Evolutionary conservation across 2,888 invertebrate species (phyloP).

Genomic region (Copidosoma aretas): DNA sequence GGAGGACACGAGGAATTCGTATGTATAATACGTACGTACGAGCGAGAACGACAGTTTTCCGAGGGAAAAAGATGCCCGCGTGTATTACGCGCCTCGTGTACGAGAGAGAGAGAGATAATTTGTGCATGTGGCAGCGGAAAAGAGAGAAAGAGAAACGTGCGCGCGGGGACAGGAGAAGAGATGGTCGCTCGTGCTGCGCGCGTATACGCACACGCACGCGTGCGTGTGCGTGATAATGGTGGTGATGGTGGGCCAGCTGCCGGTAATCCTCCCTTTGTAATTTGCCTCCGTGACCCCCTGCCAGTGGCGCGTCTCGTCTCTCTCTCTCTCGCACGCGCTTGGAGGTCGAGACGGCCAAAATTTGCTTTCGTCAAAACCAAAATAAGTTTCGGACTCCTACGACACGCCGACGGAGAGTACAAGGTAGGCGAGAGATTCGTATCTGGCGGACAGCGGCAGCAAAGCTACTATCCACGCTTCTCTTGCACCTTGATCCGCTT

Average conservation of each 20-base stretch:
- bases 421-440: conserved; percentile 34
- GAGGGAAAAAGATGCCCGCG: too few relatives aligned
- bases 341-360: conserved; percentile 2
- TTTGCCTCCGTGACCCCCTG: conserved; percentile 59
- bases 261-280: conserved; percentile 63
- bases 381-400: conserved; percentile 8
- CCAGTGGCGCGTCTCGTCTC: conserved; percentile 53
- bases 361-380: conserved; percentile 29
- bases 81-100: too few relatives aligned
- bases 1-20: neutral
- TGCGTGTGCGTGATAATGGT: too few relatives aligned
- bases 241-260: conserved; percentile 59
- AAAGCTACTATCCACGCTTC: neutral
- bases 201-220: too few relatives aligned
- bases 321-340: neutral
- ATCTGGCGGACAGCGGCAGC: conserved; percentile 18
- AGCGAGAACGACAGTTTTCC: neutral
- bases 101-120: conserved; percentile 17
- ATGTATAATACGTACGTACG: too few relatives aligned
- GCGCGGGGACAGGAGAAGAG: conserved; percentile 40
- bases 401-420: neutral
- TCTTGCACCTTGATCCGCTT: neutral
- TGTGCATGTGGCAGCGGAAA: conserved; percentile 3
- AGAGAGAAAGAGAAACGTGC: conserved; percentile 17
- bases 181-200: conserved; percentile 49